Evolutionary conservation across 2,113 vertebrate genomes (phyloP).

Genomic region (Lipotes vexillifer): DNA sequence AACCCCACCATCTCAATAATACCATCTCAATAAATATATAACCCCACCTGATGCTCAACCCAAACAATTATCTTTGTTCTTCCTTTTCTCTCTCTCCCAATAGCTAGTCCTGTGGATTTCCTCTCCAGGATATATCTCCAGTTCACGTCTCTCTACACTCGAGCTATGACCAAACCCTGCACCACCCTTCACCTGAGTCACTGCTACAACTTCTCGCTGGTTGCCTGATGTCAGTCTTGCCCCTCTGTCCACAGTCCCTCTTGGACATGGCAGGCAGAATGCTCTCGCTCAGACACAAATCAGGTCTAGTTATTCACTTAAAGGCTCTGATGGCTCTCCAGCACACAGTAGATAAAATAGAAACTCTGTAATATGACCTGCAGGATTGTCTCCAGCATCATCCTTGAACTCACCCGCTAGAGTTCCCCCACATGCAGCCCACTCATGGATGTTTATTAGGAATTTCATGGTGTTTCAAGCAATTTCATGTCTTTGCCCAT

Average conservation of each 20-base stretch:
- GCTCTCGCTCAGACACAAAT: not conserved
- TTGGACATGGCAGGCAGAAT: not conserved
- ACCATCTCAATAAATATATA: not conserved
- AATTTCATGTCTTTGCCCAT: not conserved
- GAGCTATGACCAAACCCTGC: not conserved
- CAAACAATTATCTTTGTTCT: not conserved
- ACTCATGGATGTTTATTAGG: not conserved
- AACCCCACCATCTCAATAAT: not conserved
- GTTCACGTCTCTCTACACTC: not conserved
- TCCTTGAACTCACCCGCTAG: not conserved
- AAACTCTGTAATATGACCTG: not conserved
- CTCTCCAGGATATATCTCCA: not conserved
- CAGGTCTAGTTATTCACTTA: not conserved
- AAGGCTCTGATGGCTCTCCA: not conserved
- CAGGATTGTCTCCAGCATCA: not conserved
- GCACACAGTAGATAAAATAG: not conserved
- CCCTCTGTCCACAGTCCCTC: not conserved
- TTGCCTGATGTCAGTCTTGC: not conserved
- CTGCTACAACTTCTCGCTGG: not conserved
- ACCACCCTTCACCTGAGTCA: not conserved
- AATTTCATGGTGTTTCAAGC: not conserved
- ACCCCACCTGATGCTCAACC: not conserved
- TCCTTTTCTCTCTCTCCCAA: not conserved
- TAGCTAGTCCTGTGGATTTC: not conserved
- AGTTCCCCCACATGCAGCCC: too few relatives aligned